Conservation (phyloP, 1,140 invertebrate species). For the Dufourea novaeangliae region DNA sequence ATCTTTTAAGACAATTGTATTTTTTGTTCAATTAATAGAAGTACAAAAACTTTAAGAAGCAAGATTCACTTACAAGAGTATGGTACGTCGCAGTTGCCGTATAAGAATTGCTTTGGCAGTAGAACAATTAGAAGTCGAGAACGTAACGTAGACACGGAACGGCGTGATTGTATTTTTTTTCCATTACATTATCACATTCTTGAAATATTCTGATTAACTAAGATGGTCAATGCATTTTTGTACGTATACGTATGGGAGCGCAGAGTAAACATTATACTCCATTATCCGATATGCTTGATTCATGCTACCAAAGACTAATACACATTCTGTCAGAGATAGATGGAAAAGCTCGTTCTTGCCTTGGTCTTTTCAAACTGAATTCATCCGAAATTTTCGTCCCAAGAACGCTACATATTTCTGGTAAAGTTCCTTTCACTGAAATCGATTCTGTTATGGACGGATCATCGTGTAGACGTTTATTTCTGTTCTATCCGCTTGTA, state of each 20-base stretch:
- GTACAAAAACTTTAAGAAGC: conserved; percentile 63
- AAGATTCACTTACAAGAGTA: conserved; percentile 54
- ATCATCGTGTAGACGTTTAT: conserved; percentile 18
- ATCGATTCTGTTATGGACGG: conserved; percentile 33
- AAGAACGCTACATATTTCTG: too few relatives aligned
- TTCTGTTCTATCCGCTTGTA: too few relatives aligned
- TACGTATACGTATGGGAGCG: conserved; percentile 39
- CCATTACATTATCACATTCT: conserved; percentile 59
- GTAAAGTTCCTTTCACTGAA: too few relatives aligned
- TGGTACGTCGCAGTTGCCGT: conserved; percentile 48
- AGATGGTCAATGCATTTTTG: conserved; percentile 31
- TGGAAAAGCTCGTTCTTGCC: not conserved
- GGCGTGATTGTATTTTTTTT: conserved; percentile 40
- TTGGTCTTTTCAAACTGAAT: not conserved
- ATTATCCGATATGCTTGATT: conserved; percentile 33
- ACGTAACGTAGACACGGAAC: conserved; percentile 55
- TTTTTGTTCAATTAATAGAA: conserved; percentile 50
- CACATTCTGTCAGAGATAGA: not conserved
- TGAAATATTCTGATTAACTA: conserved; percentile 48
- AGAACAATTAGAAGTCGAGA: conserved; percentile 59
- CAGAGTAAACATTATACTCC: not conserved
- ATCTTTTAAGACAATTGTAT: conserved; percentile 49
- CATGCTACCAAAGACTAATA: conserved; percentile 31
- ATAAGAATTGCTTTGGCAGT: conserved; percentile 67
- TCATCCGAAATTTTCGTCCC: not conserved